Conservation (phyloP, 2,113 vertebrate species). For the Nothocercus nigrocapillus region DNA sequence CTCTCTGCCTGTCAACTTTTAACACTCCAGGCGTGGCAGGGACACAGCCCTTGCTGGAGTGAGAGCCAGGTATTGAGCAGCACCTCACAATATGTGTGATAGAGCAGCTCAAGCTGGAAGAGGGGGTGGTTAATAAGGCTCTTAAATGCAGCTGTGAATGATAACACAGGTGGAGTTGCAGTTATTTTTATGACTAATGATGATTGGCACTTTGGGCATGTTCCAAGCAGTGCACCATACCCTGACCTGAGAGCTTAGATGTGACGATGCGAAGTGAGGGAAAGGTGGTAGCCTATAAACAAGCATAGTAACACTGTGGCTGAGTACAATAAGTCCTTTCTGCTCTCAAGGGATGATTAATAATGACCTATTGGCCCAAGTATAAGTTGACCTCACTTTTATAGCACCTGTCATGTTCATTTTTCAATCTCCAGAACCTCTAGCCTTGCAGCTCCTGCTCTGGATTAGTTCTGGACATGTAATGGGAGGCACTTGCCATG, state of each 20-base stretch:
- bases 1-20: background rate
- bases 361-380: background rate
- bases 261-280: background rate
- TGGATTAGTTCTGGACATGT: background rate
- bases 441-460: background rate
- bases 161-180: background rate
- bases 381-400: background rate
- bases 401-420: background rate
- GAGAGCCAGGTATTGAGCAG: background rate
- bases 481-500: background rate
- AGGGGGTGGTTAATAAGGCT: background rate
- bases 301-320: background rate
- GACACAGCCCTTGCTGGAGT: background rate
- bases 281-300: background rate
- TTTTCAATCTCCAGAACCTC: background rate
- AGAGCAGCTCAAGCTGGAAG: background rate
- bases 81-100: background rate
- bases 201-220: background rate
- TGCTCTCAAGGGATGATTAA: background rate
- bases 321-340: background rate
- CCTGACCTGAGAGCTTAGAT: background rate
- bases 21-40: background rate
- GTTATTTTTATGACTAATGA: background rate
- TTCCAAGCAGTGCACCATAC: background rate
- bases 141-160: background rate